Evolutionary conservation across 2,888 invertebrate species (phyloP), one percentile per base, ranked within the genome.

Genomic region (Dioctria rufipes): DNA sequence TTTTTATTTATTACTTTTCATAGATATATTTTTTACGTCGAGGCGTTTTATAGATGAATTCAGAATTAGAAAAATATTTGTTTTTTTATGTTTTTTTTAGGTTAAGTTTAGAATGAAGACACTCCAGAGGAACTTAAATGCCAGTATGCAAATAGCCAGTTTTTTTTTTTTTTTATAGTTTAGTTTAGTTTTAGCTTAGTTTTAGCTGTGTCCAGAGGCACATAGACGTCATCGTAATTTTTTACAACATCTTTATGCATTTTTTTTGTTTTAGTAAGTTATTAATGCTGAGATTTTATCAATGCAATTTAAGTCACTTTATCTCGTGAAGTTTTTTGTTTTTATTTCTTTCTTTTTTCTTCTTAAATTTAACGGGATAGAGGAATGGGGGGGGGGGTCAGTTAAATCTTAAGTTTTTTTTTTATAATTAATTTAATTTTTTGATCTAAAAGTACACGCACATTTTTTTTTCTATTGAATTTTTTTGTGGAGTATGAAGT

Each of bases 121-220:
- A 63, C 63, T 63, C 63, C 61, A 77, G 63, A 54, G 83, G 84
- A 84, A 83, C 84, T 84, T 84, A 83, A 83, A 83, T 84, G 84
- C 84, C 84, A 84, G 84, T 84, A 84, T 83, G 83, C 82, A 82
- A 25, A 83, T 82, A 83, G 83, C 84, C 84, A 84, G 83, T 84
- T 82, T 66, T 58, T 42, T 78, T 80, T 40, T 75, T 58, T 42
- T 75, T 25, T 60, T 75, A 6, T 75, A 13, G 39, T 42, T 25
- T 0, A 25, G 25, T 25, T 25, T 39, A 54, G 13, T 46, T 61
- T 43, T 61, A 77, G 25, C 9, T 13, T 73, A 43, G 13, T 43
- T 42, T 42, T 73, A 73, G 25, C 25, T 25, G 25, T 25, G 25
- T 25, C 0, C 25, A 25, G 25, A 25, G 25, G 25, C 25, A 25